phyloP scores from a whole-genome alignment of 2,113 vertebrate species.

The Callopanchax toddi region DNA sequence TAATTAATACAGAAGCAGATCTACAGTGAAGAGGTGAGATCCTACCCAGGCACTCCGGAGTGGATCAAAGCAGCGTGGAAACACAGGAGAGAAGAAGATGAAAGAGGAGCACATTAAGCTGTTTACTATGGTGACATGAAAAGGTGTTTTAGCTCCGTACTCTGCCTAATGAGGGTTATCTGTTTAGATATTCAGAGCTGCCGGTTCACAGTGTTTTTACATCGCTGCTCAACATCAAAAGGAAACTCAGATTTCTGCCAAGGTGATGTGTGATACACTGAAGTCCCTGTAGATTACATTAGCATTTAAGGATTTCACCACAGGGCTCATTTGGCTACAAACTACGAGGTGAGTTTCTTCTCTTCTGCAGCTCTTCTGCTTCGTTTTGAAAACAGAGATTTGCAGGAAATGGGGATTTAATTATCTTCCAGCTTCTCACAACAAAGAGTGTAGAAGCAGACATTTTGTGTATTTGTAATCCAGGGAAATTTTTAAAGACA shows the following conservation, averaged over 20 bases:
- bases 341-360: neutral
- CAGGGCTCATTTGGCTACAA: constrained; percentile 10
- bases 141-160: constrained; percentile 85
- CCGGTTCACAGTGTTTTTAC: constrained; percentile 77
- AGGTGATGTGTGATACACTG: constrained; percentile 69
- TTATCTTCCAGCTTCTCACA: neutral
- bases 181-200: constrained; percentile 82
- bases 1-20: constrained; percentile 87
- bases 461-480: neutral
- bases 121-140: constrained; percentile 87
- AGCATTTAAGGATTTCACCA: constrained; percentile 38
- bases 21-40: constrained; percentile 81
- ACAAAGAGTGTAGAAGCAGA: neutral
- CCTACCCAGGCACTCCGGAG: constrained; percentile 78
- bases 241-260: constrained; percentile 76
- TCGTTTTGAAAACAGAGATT: neutral
- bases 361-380: neutral
- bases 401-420: neutral
- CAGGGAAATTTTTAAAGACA: too few species aligned
- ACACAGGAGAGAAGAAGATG: constrained; percentile 82
- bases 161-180: constrained; percentile 86
- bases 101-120: constrained; percentile 85
- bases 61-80: constrained; percentile 85
- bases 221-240: constrained; percentile 82
- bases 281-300: constrained; percentile 63